These are phyloP conservation scores for Lasioglossum leucozonium DNA, from an alignment of 2,888 invertebrate species.

Conservation along the genomic window DNA sequence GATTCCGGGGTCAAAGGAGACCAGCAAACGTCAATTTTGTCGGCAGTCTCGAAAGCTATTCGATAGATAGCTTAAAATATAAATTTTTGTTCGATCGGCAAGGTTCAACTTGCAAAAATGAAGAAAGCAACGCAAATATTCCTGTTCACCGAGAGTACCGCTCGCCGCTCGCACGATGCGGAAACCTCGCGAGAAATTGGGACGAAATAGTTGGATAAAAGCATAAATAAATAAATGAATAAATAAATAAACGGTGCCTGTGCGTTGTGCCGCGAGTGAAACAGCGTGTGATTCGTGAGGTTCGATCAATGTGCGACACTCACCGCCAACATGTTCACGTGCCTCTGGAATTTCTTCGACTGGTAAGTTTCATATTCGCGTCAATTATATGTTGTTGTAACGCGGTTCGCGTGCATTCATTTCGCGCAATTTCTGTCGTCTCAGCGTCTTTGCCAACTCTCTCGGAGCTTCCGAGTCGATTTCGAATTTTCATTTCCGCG, in stretches of 20 bases:
- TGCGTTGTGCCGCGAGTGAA: slow-evolving; percentile 29
- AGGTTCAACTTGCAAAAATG: background rate
- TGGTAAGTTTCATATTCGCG: slow-evolving; percentile 84
- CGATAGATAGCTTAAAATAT: background rate
- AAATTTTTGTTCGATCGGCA: background rate
- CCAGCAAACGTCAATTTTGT: background rate
- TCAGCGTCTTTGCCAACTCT: background rate
- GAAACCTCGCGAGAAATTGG: slow-evolving; percentile 19
- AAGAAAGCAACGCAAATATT: slow-evolving; percentile 7
- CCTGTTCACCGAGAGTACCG: background rate
- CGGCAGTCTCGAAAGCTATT: background rate
- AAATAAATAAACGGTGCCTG: slow-evolving; percentile 1
- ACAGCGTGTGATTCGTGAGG: slow-evolving; percentile 17
- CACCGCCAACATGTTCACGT: slow-evolving; percentile 86
- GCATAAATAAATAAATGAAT: background rate
- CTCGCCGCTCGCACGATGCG: background rate
- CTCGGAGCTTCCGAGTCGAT: background rate
- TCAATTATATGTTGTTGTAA: background rate
- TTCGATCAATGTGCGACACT: slow-evolving; percentile 57
- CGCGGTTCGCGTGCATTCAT: background rate
- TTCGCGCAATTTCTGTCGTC: background rate
- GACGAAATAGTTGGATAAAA: background rate
- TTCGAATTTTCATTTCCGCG: background rate
- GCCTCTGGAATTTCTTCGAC: slow-evolving; percentile 88
- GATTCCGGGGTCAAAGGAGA: background rate